Evolutionary conservation across 2,797 vertebrate species (phyloP).

Genomic region (Philypnodon macrostomus): DNA sequence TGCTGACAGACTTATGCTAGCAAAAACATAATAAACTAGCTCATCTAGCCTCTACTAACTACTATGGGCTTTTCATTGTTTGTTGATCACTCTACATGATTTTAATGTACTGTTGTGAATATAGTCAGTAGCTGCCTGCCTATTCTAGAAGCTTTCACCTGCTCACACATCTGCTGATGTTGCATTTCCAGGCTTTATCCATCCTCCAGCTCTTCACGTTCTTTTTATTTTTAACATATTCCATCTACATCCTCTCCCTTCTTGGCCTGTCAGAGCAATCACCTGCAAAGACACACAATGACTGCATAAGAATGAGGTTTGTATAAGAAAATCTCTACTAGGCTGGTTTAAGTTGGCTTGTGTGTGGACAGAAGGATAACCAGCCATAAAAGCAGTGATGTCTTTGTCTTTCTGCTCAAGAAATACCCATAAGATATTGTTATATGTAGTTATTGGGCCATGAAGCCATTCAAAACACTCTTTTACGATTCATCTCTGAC

Average conservation of each 20-base stretch:
- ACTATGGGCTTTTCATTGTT: no score
- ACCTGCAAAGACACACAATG: conserved; percentile 20
- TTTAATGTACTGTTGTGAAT: conserved; percentile 8
- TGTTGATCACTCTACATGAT: no score
- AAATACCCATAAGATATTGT: conserved; percentile 22
- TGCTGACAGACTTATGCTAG: no score
- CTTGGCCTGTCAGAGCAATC: conserved; percentile 29
- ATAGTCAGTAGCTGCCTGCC: conserved; percentile 8
- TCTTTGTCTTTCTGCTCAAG: conserved; percentile 38
- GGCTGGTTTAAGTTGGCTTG: conserved; percentile 10
- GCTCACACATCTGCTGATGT: conserved; percentile 48
- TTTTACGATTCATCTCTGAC: conserved; percentile 17
- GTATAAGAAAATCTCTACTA: conserved; percentile 14
- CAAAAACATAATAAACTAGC: no score
- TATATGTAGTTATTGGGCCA: conserved; percentile 14
- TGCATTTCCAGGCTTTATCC: conserved; percentile 38
- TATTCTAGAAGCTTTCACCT: no score
- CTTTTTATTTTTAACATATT: conserved; percentile 30
- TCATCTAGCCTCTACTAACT: no score
- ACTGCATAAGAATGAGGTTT: conserved; percentile 31
- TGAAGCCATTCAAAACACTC: conserved; percentile 22
- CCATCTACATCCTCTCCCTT: conserved; percentile 6
- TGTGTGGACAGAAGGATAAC: conserved; percentile 21
- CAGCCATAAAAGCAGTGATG: conserved; percentile 26
- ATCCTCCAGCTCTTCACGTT: conserved; percentile 26